Conservation (phyloP, 2,888 invertebrate genomes). For the Papilio demoleus region DNA sequence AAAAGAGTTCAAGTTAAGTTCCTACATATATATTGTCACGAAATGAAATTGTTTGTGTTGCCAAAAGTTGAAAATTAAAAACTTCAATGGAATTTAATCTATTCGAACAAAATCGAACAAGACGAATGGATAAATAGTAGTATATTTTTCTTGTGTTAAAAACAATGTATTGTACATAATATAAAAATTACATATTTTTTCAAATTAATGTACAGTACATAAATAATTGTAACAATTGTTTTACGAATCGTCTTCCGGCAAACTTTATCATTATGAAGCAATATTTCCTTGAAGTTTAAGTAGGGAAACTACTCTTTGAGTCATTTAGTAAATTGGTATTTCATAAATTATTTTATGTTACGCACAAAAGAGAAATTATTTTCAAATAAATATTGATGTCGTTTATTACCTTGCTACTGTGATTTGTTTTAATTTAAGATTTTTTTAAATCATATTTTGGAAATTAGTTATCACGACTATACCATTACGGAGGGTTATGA, state of each 20-base stretch:
- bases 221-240: neutral
- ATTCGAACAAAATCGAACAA: conserved; percentile 35
- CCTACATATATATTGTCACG: neutral
- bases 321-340: conserved; percentile 19
- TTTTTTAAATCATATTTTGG: conserved; percentile 57
- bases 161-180: neutral
- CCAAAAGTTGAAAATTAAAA: conserved; percentile 1
- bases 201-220: conserved; percentile 10
- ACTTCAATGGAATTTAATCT: conserved; percentile 6
- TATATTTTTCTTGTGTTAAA: neutral
- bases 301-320: neutral
- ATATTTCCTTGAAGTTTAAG: conserved; percentile 10
- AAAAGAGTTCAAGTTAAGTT: conserved; percentile 8
- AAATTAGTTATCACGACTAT: conserved; percentile 61
- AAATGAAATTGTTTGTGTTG: conserved; percentile 13
- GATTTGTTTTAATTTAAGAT: conserved; percentile 75
- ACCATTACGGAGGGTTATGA: neutral
- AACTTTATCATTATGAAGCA: neutral
- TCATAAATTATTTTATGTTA: conserved; percentile 42
- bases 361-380: conserved; percentile 54
- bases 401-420: conserved; percentile 77
- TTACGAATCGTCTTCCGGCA: conserved; percentile 26
- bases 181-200: neutral
- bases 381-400: conserved; percentile 68
- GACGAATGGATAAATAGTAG: neutral